phyloP scores from a whole-genome alignment of 2,797 vertebrate genomes.

The Atherinosoma microstoma region DNA sequence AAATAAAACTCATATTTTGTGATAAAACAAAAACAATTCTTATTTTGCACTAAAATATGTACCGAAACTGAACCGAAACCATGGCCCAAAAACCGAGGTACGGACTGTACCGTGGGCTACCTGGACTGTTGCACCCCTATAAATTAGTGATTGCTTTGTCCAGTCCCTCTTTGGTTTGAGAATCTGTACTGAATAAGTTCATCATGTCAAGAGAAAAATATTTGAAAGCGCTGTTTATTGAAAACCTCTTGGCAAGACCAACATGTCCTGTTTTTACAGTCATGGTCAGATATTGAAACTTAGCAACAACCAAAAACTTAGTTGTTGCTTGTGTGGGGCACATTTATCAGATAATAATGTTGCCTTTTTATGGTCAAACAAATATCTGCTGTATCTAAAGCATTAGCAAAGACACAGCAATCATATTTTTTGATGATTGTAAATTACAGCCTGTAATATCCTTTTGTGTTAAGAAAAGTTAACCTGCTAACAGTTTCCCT shows the following conservation, averaged over 20 bases:
- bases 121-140: not conserved
- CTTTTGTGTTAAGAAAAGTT: not conserved
- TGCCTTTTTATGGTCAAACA: not conserved
- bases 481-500: not conserved
- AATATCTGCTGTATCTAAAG: not conserved
- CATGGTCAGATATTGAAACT: not conserved
- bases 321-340: not conserved
- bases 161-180: not conserved
- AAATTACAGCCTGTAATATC: not conserved
- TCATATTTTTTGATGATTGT: not conserved
- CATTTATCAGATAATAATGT: not conserved
- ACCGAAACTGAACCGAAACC: no score
- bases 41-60: no score
- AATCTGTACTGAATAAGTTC: not conserved
- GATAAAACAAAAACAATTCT: no score
- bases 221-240: slow-evolving; percentile 9
- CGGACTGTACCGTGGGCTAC: no score
- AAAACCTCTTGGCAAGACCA: not conserved
- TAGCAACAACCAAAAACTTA: not conserved
- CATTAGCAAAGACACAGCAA: not conserved
- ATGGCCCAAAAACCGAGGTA: no score
- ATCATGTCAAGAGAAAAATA: not conserved
- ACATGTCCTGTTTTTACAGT: not conserved
- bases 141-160: not conserved
- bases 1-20: no score